Evolutionary conservation across 1,140 invertebrate species (phyloP).

Genomic region (Trichonephila clavata): DNA sequence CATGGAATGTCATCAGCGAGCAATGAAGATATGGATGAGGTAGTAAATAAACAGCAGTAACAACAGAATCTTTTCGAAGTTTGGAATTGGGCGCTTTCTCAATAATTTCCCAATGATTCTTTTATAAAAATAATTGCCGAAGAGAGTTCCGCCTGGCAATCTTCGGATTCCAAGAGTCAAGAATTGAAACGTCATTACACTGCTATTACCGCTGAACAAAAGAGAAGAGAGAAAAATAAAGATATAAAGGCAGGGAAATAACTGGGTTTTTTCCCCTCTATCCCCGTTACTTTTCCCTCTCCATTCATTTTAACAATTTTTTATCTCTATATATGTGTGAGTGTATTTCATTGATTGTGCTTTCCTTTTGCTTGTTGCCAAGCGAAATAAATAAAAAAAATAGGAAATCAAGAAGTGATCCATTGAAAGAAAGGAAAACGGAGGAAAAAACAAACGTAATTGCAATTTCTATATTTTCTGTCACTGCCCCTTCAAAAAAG

Average conservation of each 20-base stretch:
- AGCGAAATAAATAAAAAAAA: neutral
- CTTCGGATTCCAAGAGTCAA: neutral
- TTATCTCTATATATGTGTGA: slow-evolving; percentile 12
- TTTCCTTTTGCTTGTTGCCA: neutral
- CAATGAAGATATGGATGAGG: neutral
- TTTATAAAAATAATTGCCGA: slow-evolving; percentile 18
- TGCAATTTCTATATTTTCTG: slow-evolving; percentile 35
- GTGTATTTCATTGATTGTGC: neutral
- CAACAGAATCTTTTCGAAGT: neutral
- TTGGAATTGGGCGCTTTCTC: neutral
- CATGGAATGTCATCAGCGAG: neutral
- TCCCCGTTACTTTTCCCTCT: neutral
- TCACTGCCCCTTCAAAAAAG: neutral
- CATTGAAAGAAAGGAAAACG: neutral
- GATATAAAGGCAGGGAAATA: neutral
- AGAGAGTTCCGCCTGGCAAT: neutral
- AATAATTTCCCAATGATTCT: slow-evolving; percentile 10
- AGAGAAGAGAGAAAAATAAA: neutral
- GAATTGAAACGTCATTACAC: slow-evolving; percentile 27
- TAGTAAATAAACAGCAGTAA: slow-evolving; percentile 19
- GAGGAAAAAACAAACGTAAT: neutral
- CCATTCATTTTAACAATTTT: slow-evolving; percentile 20
- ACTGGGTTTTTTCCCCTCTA: neutral
- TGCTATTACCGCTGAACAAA: neutral
- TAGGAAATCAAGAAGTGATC: slow-evolving; percentile 7